A percentile compares a stretch with the other conserved stretches of the same genome.
phyloP scores from a whole-genome alignment of 2,113 vertebrate species.

The Lagopus leucura region DNA sequence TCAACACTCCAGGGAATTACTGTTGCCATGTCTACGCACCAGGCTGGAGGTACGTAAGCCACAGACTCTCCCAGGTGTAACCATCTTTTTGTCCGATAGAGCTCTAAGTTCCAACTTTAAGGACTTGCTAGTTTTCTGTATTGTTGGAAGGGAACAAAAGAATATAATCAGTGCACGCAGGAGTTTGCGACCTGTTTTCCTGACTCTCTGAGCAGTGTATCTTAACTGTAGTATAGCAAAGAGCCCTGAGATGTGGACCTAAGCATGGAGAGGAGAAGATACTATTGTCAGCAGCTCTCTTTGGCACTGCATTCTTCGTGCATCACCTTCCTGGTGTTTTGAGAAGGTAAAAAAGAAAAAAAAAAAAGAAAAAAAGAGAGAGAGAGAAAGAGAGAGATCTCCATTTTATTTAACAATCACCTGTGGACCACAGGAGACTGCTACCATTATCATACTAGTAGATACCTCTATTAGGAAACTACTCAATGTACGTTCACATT shows the following conservation, averaged over 20 bases:
- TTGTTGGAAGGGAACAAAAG: background rate
- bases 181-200: background rate
- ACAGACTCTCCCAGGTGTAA: background rate
- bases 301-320: background rate
- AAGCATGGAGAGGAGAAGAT: background rate
- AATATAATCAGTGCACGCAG: background rate
- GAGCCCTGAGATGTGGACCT: background rate
- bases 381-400: background rate
- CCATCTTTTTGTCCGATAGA: background rate
- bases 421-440: background rate
- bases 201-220: background rate
- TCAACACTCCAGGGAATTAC: background rate
- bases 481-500: background rate
- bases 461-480: background rate
- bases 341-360: background rate
- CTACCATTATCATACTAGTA: background rate
- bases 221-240: background rate
- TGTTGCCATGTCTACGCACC: background rate
- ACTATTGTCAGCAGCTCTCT: background rate
- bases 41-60: background rate
- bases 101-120: background rate
- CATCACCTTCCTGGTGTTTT: background rate
- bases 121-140: background rate
- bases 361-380: background rate
- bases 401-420: background rate